These are phyloP conservation scores for Chloropsis hardwickii DNA, from an alignment of 2,113 vertebrate species.

Conservation along the genomic window DNA sequence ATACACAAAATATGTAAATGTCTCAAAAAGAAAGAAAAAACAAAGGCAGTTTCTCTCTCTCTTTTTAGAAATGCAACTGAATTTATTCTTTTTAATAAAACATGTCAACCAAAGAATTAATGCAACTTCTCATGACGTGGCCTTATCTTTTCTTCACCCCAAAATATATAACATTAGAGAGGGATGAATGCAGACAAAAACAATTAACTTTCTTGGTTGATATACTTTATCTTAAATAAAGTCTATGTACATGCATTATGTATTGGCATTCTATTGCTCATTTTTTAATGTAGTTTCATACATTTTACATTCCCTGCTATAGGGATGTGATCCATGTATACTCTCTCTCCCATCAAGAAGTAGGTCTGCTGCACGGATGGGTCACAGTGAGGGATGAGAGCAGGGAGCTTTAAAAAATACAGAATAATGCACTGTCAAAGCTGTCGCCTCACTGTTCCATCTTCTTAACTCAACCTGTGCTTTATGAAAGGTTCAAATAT, in stretches of 20 bases:
- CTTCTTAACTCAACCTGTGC: background rate
- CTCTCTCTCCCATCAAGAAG: background rate
- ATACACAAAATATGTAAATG: conserved; percentile 78
- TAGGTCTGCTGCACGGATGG: background rate
- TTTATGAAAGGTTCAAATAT: background rate
- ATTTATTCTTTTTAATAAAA: conserved; percentile 84
- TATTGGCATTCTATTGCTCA: conserved; percentile 2
- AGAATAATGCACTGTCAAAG: conserved; percentile 9
- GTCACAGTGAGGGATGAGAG: background rate
- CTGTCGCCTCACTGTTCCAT: background rate
- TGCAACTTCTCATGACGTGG: conserved; percentile 32
- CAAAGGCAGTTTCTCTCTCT: conserved; percentile 59
- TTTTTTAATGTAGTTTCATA: background rate
- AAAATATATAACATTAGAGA: conserved; percentile 38
- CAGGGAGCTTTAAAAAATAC: background rate
- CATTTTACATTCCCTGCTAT: background rate
- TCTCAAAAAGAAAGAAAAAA: conserved; percentile 27
- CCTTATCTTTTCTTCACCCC: conserved; percentile 20
- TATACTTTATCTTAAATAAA: conserved; percentile 52
- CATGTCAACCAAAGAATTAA: conserved; percentile 66
- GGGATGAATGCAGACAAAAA: conserved; percentile 42
- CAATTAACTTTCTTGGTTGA: conserved; percentile 64
- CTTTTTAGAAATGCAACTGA: conserved; percentile 65
- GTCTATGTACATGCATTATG: conserved; percentile 22
- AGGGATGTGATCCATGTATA: background rate